Conservation (phyloP, 2,888 invertebrate species). For the Megalurothrips usitatus region DNA sequence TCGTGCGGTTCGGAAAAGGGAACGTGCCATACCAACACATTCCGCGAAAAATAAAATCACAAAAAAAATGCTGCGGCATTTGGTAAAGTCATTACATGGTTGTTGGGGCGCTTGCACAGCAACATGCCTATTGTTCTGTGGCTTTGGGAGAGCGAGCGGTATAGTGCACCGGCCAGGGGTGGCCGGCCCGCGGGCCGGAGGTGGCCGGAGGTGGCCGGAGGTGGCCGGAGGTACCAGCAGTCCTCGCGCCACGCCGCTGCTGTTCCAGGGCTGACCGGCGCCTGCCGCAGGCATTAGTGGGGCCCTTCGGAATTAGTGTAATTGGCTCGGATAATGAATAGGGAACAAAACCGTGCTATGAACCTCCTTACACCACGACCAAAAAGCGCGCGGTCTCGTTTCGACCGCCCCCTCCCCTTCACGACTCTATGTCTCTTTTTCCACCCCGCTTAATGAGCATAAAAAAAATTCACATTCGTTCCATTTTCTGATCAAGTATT, state of each 20-base stretch:
- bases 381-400: too few relatives aligned
- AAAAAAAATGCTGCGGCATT: not conserved
- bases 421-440: too few relatives aligned
- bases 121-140: not conserved
- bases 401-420: too few relatives aligned
- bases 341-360: slow-evolving; percentile 11
- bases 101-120: not conserved
- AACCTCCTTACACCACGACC: not conserved
- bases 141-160: too few relatives aligned
- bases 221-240: too few relatives aligned
- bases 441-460: too few relatives aligned
- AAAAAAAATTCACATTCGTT: too few relatives aligned
- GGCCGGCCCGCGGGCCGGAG: too few relatives aligned
- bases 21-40: not conserved
- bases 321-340: slow-evolving; percentile 22
- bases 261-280: not conserved
- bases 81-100: not conserved
- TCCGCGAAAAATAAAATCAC: not conserved
- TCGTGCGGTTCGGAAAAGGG: not conserved
- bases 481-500: too few relatives aligned
- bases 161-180: too few relatives aligned
- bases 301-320: slow-evolving; percentile 7
- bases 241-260: not conserved
- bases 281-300: not conserved
- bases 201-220: too few relatives aligned